Evolutionary conservation across 2,113 vertebrate genomes (phyloP), one percentile per base, ranked within the genome.

Genomic region (Scatophagus argus): DNA sequence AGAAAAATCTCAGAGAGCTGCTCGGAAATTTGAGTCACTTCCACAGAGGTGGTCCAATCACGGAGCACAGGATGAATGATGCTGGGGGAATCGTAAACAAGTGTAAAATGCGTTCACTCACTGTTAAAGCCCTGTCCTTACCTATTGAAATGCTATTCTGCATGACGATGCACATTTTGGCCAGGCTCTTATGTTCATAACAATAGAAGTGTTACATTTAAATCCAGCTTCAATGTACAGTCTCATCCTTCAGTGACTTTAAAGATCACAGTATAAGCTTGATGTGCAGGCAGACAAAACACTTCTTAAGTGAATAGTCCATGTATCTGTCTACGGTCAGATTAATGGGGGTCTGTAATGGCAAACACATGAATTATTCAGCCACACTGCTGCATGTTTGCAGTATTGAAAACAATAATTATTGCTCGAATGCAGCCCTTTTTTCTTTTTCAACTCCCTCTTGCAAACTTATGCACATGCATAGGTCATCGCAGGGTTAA

Each of bases 341-440:
- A 75, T 49, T 79, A 90, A 87, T 77, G 84, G 86, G 71, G 43
- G 36, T 56, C 49, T 63, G 38, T 55, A 14, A 66, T 63, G 67
- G 86, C 72, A 74, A 81, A 83, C 77, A 79, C 38, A 80, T 89
- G 36, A 77, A 87, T 89, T 80, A 89, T 91, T 84, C 75, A 91
- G 43, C 49, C 21, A 36, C 9, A 1, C 47, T 21, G 19, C 74
- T 70, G 58, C 58, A 73, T 58, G 41, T 76, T 72, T 74, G 21
- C 3, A n/a, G 8, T 34, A 38, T n/a, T 58, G 23, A 64, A 62
- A 75, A 62, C 21, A 79, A 77, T 79, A 83, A 86, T 81, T 75
- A 23, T 46, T 9, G 17, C 46, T 32, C 23, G 71, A 51, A 74
- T 41, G 23, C 49, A 51, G 9, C 3, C 58, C 14, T 4, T 12